Conservation (phyloP, 2,888 invertebrate species). For the Drosophila demipolita region DNA sequence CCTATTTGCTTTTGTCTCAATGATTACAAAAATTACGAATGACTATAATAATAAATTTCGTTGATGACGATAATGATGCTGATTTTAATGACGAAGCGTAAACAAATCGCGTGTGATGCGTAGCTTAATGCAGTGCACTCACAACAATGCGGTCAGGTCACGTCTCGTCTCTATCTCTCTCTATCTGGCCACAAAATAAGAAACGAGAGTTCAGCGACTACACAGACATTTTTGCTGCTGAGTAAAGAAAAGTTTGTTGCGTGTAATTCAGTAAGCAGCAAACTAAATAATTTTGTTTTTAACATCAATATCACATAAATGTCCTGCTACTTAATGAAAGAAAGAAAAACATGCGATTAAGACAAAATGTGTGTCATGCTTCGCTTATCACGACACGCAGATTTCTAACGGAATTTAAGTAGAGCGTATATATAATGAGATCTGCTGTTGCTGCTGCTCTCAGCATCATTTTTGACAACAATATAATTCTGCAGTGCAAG, state of each 20-base stretch:
- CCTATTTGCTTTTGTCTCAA: slow-evolving; percentile 21
- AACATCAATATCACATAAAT: background rate
- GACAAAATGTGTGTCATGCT: slow-evolving; percentile 40
- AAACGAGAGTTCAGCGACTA: slow-evolving; percentile 4
- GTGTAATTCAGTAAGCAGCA: slow-evolving; percentile 32
- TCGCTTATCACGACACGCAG: background rate
- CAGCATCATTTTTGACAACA: slow-evolving; percentile 33
- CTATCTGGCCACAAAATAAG: slow-evolving; percentile 27
- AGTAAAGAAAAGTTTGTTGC: slow-evolving; percentile 5
- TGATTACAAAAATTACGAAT: slow-evolving; percentile 6
- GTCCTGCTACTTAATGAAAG: slow-evolving; percentile 18
- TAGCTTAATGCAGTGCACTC: slow-evolving; percentile 22
- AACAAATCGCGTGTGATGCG: slow-evolving; percentile 32
- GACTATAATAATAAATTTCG: slow-evolving; percentile 1
- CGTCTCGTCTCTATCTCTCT: background rate
- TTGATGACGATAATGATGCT: slow-evolving; percentile 6
- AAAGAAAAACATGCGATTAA: slow-evolving; percentile 48
- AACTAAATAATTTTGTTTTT: slow-evolving; percentile 10
- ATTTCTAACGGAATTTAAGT: background rate
- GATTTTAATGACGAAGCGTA: slow-evolving; percentile 26
- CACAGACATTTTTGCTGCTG: background rate
- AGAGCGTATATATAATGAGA: slow-evolving; percentile 1
- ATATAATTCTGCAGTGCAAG: slow-evolving; percentile 35
- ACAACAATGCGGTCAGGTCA: slow-evolving; percentile 29
- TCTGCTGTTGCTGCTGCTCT: slow-evolving; percentile 9